phyloP scores from a whole-genome alignment of 2,888 invertebrate genomes.

The Barypeithes pellucidus region DNA sequence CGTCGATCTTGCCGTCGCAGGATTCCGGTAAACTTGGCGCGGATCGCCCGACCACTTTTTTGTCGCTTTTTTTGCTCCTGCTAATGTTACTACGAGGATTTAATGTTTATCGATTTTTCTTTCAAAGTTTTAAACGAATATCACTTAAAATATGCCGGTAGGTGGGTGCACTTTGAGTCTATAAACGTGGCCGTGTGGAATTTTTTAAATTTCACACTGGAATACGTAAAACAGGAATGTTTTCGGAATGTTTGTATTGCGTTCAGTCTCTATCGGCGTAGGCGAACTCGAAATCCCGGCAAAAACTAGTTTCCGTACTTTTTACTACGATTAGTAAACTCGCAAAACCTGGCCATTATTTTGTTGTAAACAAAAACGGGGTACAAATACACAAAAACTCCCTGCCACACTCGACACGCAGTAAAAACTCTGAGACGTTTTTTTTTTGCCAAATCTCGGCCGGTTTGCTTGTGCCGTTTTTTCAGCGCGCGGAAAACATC shows the following conservation, averaged over 20 bases:
- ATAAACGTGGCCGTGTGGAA: not conserved
- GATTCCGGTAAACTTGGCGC: conserved; percentile 18
- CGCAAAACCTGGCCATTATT: conserved; percentile 41
- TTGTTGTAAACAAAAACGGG: conserved; percentile 37
- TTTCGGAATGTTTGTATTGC: conserved; percentile 12
- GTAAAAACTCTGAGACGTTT: conserved; percentile 36
- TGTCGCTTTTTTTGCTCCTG: conserved; percentile 18
- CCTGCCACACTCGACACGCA: conserved; percentile 38
- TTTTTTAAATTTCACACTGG: conserved; percentile 3
- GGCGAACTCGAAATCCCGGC: conserved; percentile 16
- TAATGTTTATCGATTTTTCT: conserved; percentile 17
- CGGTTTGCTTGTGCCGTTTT: conserved; percentile 55
- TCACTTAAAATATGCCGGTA: not conserved
- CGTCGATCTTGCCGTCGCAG: conserved; percentile 39
- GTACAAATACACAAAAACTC: conserved; percentile 38
- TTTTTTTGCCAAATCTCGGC: conserved; percentile 41
- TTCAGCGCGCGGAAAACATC: conserved; percentile 58
- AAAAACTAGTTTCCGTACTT: conserved; percentile 36
- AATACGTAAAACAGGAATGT: conserved; percentile 6
- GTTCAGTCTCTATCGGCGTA: conserved; percentile 3
- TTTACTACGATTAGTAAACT: conserved; percentile 27
- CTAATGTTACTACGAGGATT: not conserved
- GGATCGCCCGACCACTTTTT: conserved; percentile 22
- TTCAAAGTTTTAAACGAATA: not conserved
- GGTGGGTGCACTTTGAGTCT: not conserved